Conservation (phyloP, 2,797 vertebrate species). For the Myripristis jacobus region DNA sequence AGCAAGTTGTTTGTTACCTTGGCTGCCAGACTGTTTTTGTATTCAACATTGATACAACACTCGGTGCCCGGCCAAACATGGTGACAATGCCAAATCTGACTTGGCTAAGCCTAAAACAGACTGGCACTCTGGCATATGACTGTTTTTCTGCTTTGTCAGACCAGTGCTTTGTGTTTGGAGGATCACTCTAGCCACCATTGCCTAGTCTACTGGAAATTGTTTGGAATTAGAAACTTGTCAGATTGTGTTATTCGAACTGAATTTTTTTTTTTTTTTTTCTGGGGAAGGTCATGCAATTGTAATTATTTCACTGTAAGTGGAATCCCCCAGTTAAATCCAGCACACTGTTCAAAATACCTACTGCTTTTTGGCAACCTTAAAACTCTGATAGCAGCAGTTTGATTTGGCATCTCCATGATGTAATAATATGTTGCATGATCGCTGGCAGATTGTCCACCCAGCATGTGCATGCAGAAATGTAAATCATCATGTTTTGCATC, state of each 20-base stretch:
- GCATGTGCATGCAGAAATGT: not conserved
- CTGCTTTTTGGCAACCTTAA: too few relatives aligned
- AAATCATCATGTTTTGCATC: not conserved
- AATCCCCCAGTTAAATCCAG: too few relatives aligned
- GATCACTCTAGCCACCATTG: constrained; percentile 32
- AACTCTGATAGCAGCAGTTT: too few relatives aligned
- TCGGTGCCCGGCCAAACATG: constrained; percentile 67
- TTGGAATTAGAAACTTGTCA: constrained; percentile 5
- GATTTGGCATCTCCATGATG: too few relatives aligned
- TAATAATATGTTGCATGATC: too few relatives aligned
- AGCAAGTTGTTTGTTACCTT: constrained; percentile 51
- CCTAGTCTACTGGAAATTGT: constrained; percentile 7
- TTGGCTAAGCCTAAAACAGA: constrained; percentile 70
- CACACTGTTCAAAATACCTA: too few relatives aligned
- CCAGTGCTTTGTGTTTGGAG: constrained; percentile 64
- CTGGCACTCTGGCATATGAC: constrained; percentile 69
- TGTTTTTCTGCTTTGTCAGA: constrained; percentile 63
- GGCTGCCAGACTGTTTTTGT: constrained; percentile 72
- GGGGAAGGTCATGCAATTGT: too few relatives aligned
- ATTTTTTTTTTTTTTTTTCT: too few relatives aligned
- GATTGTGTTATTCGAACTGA: not conserved
- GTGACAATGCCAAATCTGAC: constrained; percentile 68
- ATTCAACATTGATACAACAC: constrained; percentile 67
- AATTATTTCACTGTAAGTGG: too few relatives aligned
- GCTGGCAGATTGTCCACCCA: not conserved